Evolutionary conservation across 2,797 vertebrate species (phyloP).

Genomic region (Uromys caudimaculatus): DNA sequence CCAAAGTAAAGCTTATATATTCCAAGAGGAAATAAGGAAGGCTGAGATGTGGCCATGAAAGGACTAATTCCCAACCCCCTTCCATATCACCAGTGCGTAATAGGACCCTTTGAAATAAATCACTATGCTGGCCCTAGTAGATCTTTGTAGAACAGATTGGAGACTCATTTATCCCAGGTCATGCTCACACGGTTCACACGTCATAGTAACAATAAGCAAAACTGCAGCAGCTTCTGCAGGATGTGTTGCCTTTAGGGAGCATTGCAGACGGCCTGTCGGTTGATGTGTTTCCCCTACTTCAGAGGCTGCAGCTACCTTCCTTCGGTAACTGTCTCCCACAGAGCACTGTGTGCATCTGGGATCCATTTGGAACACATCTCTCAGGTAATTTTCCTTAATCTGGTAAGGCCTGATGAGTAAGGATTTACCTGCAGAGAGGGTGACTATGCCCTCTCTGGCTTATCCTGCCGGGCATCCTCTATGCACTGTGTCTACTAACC

Average conservation of each 20-base stretch:
- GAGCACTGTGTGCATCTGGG: no score
- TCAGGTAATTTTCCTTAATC: background rate
- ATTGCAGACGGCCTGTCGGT: no score
- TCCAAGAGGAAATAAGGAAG: background rate
- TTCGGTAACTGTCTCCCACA: background rate
- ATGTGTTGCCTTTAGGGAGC: background rate
- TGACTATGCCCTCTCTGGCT: no score
- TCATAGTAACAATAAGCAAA: no score
- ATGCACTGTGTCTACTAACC: background rate
- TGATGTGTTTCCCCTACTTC: background rate
- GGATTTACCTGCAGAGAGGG: background rate
- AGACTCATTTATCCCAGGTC: no score
- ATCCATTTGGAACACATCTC: background rate
- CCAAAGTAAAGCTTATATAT: no score
- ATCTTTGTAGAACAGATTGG: background rate
- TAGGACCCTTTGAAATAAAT: background rate
- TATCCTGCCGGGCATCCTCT: background rate
- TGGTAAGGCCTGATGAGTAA: background rate
- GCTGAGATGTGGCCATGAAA: background rate
- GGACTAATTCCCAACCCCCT: no score
- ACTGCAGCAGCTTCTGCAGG: background rate
- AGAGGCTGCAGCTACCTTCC: background rate
- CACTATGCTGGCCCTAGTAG: no score
- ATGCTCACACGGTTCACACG: fast-evolving
- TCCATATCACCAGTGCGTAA: no score